Base-by-base conservation (phyloP, 2,888 invertebrate genomes). In the Oxystoma pomonae region DNA sequence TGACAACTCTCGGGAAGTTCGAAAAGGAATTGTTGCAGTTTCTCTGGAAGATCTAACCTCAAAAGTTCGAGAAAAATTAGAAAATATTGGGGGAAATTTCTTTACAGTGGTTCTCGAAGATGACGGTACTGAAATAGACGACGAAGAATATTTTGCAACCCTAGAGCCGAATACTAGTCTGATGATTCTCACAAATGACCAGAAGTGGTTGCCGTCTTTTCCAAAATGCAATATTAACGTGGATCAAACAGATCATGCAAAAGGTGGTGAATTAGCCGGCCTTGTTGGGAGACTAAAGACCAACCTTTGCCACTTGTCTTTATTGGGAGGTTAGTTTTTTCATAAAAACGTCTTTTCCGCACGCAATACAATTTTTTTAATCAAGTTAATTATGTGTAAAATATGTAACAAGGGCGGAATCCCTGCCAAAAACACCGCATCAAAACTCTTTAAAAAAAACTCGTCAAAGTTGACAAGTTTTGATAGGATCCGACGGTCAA, bases 111-210 rank as follows among this genome's bases (percentile, higher is more conserved):
- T 94, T 51, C 82, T 96, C 70, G 96, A 96, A 78, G 89, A 87
- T 58, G 96, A 96, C 82, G 96, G 96, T 35, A 96, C 96, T 0
- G 96, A 96, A 83, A 92, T 96, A 58, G 96, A 96, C 73, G 96
- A 96, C 76, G 96, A 96, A 78, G 95, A 95, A 77, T 96, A 96
- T 80, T 96, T 96, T 79, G 90, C 90, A 57, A 95, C 95, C 1
- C 82, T 96, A 68, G 94, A 95, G 73, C 89, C 89, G 68, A 93
- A 96, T 75, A 93, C 94, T 17, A 89, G 88, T 74, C 83, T 94
- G 67, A 94, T 94, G 90, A 87, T 93, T 58, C 84, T 94, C 59
- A 86, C 87, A 68, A 87, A 87, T 5, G 70, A 66, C 12, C 90
- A 93, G 77, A 90, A 89, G 76, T 93, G 93, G 93, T 81, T 84